Evolutionary conservation across 2,888 invertebrate genomes (phyloP), one percentile per base, ranked within the genome.

Genomic region (Lasiommata megera): DNA sequence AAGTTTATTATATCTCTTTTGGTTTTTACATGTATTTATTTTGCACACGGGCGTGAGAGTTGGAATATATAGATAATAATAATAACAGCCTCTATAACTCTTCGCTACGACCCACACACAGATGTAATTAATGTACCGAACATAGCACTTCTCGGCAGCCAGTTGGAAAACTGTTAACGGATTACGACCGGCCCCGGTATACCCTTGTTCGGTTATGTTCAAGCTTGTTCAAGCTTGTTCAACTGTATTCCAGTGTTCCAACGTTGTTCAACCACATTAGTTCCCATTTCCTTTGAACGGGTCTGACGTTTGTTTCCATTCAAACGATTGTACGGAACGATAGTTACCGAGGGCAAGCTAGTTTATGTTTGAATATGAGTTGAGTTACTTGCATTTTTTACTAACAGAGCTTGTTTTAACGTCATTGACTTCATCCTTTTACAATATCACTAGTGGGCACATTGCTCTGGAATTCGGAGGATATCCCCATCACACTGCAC

Each of bases 271-370:
- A 54, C 57, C 50, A 29, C 54, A 54, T 60, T 60, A 54, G 60
- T 61, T 54, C 37, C 47, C 52, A 55, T 61, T 57, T 54, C 54
- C 58, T 61, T 61, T 58, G 54, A 47, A n/a, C 58, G 31, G 16
- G 17, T 11, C 36, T 8, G 38, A 54, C 54, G 57, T 61, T 61
- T 51, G 61, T 60, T 57, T 54, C 50, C 57, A 57, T 60, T 54
- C 34, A 43, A 44, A 17, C 48, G 36, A 48, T 31, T 54, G 57
- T 57, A 46, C 57, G 60, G 50, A 57, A n/a, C 17, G 51, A n/a
- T n/a, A n/a, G n/a, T 41, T 6, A 8, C 29, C 12, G 1, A 14
- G 44, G 2, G 5, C 5, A 23, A 23, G 3, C 5, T 2, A 23
- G 23, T 23, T 23, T 5, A 3, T 3, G 3, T 23, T 23, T 3